phyloP scores from a whole-genome alignment of 35 echinoderm and acorn worm genomes.

The Lytechinus variegatus region DNA sequence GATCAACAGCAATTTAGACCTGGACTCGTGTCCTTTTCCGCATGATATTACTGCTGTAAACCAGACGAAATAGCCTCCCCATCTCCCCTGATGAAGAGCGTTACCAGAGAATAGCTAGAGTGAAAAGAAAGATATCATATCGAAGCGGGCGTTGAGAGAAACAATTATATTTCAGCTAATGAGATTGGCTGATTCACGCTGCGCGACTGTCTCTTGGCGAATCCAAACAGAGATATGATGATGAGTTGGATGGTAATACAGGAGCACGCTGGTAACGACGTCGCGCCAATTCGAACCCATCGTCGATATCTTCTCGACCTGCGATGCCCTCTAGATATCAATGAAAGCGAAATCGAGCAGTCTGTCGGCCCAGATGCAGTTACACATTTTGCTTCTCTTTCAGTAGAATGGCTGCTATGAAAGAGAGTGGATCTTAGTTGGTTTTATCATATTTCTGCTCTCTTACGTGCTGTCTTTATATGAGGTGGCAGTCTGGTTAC shows the following conservation, averaged over 20 bases:
- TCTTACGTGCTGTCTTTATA: background rate
- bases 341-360: background rate
- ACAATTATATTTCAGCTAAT: conserved; percentile 42
- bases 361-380: background rate
- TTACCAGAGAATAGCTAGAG: background rate
- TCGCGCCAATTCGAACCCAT: conserved; percentile 5
- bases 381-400: background rate
- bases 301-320: background rate
- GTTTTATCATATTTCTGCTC: background rate
- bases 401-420: background rate
- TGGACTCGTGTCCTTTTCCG: conserved; percentile 16
- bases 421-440: background rate
- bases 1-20: background rate
- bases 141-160: conserved; percentile 4
- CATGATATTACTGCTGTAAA: conserved; percentile 5
- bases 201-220: conserved; percentile 27
- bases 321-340: background rate
- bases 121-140: background rate
- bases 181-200: conserved; percentile 28
- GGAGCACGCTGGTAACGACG: background rate
- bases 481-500: background rate
- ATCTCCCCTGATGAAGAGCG: background rate
- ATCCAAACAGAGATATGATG: conserved; percentile 34
- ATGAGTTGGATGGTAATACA: background rate
- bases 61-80: background rate